Evolutionary conservation across 1,140 invertebrate genomes (phyloP).

Genomic region (Bombus picipes): DNA sequence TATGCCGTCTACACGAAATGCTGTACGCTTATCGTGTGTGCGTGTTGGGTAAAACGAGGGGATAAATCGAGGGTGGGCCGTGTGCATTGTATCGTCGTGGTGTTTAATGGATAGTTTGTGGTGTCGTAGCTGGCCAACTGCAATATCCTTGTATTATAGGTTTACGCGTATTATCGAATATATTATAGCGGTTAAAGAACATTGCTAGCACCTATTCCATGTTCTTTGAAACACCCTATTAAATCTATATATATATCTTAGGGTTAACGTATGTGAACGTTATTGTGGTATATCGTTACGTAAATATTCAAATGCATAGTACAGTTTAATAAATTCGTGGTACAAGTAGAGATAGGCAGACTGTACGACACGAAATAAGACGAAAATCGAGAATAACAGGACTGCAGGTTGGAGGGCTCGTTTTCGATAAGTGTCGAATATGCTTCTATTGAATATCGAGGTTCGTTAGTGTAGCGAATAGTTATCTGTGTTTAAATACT

Average conservation of each 20-base stretch:
- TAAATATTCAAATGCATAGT: too few species aligned
- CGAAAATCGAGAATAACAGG: too few species aligned
- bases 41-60: not conserved
- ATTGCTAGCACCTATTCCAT: not conserved
- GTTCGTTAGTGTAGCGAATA: too few species aligned
- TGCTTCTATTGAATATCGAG: too few species aligned
- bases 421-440: too few species aligned
- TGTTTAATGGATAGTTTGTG: not conserved
- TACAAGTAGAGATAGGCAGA: too few species aligned
- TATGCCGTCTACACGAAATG: too few species aligned
- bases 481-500: too few species aligned
- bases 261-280: not conserved
- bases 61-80: not conserved
- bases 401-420: too few species aligned
- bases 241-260: not conserved
- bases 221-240: not conserved
- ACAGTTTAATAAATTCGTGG: too few species aligned
- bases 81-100: not conserved
- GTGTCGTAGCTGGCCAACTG: not conserved
- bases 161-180: not conserved
- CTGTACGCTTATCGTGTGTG: not conserved
- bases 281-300: too few species aligned
- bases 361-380: too few species aligned
- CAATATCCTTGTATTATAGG: not conserved
- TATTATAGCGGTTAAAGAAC: not conserved